A percentile compares a stretch with the other conserved stretches of the same genome.
These are phyloP conservation scores for Masticophis lateralis DNA, from an alignment of 2,797 vertebrate species.

Conservation along the genomic window DNA sequence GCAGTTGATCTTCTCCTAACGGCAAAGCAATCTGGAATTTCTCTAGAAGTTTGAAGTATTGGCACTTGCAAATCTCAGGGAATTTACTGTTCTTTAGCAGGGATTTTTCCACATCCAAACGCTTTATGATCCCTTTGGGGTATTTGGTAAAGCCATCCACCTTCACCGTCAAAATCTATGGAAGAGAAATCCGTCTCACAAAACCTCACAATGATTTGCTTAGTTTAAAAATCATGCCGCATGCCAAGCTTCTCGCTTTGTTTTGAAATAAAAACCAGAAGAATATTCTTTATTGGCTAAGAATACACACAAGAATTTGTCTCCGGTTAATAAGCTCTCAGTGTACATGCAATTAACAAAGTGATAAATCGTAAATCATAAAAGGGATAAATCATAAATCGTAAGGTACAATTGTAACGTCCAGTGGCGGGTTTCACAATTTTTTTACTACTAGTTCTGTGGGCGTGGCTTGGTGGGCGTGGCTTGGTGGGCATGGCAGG, in stretches of 20 bases:
- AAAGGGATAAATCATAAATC: too few relatives aligned
- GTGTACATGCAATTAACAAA: too few relatives aligned
- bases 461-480: too few relatives aligned
- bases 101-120: conserved; percentile 82
- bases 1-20: conserved; percentile 85
- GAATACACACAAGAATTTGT: neutral
- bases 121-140: conserved; percentile 85
- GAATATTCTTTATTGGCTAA: neutral
- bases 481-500: too few relatives aligned
- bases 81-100: conserved; percentile 85
- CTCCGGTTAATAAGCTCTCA: neutral
- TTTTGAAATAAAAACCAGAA: neutral
- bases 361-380: too few relatives aligned
- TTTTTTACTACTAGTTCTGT: too few relatives aligned
- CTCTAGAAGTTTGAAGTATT: conserved; percentile 92
- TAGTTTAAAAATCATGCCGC: neutral
- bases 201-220: neutral
- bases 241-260: neutral
- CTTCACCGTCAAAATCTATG: conserved; percentile 84
- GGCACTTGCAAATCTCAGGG: conserved; percentile 82
- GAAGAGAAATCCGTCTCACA: conserved; percentile 36
- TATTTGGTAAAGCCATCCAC: conserved; percentile 76
- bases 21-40: conserved; percentile 95
- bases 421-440: too few relatives aligned
- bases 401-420: too few relatives aligned